Conservation (phyloP, 2,113 vertebrate genomes). For the Grammomys surdaster region DNA sequence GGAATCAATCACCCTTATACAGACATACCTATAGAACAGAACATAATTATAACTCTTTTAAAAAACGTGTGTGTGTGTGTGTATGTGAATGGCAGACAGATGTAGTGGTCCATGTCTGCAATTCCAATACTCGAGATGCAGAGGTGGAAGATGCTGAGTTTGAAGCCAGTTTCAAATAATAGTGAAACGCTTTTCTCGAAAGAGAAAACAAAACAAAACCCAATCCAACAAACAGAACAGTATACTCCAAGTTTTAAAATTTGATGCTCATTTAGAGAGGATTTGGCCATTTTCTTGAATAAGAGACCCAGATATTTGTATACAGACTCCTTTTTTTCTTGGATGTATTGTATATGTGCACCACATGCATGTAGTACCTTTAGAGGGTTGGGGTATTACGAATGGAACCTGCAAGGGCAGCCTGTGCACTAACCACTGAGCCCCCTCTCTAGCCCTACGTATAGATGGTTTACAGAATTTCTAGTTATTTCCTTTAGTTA, state of each 20-base stretch:
- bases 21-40: neutral
- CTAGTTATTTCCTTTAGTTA: neutral
- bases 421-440: neutral
- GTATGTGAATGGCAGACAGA: neutral
- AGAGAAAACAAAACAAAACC: neutral
- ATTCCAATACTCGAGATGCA: neutral
- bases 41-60: neutral
- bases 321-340: neutral
- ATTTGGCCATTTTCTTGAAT: conserved; percentile 52
- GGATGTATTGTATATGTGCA: neutral
- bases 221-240: neutral
- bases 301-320: neutral
- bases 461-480: neutral
- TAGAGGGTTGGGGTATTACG: neutral
- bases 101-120: neutral
- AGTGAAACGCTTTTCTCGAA: neutral
- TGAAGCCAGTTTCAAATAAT: neutral
- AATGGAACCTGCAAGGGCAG: neutral
- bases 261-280: neutral
- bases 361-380: neutral
- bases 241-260: neutral
- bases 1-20: neutral
- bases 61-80: neutral
- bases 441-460: neutral
- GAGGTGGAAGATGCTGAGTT: neutral